phyloP scores from a whole-genome alignment of 2,113 vertebrate species.

The Circaetus cinerascens region DNA sequence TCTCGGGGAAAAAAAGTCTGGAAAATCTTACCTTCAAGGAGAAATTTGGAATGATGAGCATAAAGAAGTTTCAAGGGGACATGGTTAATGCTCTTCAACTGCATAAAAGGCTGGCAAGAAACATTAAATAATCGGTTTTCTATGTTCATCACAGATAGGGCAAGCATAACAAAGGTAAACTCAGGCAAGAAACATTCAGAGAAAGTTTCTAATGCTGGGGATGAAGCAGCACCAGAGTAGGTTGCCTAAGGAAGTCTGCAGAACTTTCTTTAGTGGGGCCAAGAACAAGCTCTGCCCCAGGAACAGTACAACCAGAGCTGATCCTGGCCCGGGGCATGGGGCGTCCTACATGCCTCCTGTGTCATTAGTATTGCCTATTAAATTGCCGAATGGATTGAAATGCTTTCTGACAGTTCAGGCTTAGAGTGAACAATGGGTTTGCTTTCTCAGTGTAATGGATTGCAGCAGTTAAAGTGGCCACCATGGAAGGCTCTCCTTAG shows the following conservation, averaged over 20 bases:
- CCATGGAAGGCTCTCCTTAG: neutral
- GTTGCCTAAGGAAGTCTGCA: neutral
- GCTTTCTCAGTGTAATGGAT: neutral
- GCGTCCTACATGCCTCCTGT: neutral
- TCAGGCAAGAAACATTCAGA: neutral
- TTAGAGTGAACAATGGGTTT: neutral
- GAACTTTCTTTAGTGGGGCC: neutral
- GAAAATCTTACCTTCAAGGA: neutral
- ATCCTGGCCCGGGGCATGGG: neutral
- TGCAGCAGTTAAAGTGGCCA: neutral
- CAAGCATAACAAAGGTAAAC: neutral
- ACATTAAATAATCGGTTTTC: neutral
- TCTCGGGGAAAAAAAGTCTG: neutral
- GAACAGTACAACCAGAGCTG: neutral
- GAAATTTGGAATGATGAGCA: neutral
- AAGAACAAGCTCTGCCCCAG: neutral
- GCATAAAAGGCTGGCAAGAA: neutral
- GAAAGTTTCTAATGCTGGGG: neutral
- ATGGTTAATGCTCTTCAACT: neutral
- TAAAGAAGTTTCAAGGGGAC: neutral
- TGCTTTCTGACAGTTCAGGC: neutral
- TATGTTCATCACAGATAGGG: neutral
- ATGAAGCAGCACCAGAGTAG: neutral
- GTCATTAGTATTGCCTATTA: too few relatives aligned
- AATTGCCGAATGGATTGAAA: neutral